A percentile compares a stretch with the other conserved stretches of the same genome.
These are phyloP conservation scores for Stomorhina lunata DNA, from an alignment of 2,888 invertebrate genomes.

Conservation along the genomic window DNA sequence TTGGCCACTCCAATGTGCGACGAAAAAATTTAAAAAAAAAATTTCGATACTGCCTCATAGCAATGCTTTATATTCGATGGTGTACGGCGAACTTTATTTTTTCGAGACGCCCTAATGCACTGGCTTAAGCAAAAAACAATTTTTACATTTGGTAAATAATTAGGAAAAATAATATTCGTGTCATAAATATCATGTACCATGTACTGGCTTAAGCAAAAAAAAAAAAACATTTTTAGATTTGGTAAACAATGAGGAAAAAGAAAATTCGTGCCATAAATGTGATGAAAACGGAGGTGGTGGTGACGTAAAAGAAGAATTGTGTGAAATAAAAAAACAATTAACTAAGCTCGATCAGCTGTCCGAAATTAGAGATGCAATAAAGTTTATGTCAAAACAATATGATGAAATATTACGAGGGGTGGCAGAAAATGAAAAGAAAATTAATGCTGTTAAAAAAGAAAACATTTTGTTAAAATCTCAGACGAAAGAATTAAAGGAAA, in stretches of 20 bases:
- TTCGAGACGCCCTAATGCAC: no score
- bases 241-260: neutral
- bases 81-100: no score
- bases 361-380: neutral
- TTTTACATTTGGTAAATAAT: no score
- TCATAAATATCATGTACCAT: neutral
- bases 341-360: constrained; percentile 23
- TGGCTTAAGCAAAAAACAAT: no score
- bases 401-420: neutral
- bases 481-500: neutral
- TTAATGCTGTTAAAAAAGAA: neutral
- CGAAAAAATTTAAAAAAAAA: no score
- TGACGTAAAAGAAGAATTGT: neutral
- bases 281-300: neutral
- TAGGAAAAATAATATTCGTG: no score
- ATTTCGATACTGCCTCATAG: no score
- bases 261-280: constrained; percentile 6
- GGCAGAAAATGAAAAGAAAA: neutral
- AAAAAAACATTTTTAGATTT: neutral
- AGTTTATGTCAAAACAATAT: neutral
- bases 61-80: no score
- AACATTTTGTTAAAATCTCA: no score
- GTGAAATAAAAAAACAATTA: neutral
- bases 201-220: neutral
- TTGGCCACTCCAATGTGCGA: no score